Evolutionary conservation across 2,113 vertebrate species (phyloP), one percentile per base, ranked within the genome.

Genomic region (Poeciliopsis occidentalis): DNA sequence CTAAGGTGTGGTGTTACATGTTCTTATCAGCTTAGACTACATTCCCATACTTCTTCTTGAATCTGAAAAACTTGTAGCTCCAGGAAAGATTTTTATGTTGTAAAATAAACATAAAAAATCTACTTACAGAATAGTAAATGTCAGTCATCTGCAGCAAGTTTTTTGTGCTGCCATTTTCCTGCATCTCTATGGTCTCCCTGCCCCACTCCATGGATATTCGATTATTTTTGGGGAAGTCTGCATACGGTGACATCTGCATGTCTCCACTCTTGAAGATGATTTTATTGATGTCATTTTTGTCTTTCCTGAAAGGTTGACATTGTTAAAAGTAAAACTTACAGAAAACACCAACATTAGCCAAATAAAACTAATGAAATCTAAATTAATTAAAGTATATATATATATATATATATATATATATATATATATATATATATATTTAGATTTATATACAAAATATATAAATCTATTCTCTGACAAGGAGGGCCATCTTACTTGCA

Each of bases 161-260:
- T 92, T 99, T 99, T 83, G 98, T 99, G 93, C 98, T 99, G 85
- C 98, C 97, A 0, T 98, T 99, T 92, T 99, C 98, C 54, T 99
- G 98, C 97, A 99, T 98, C 88, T 99, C 98, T 1, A 99, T 98
- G 72, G 96, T 97, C 90, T 99, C 98, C 79, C 97, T 91, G 78
- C 97, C 96, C 98, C 98, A 99, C 88, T 99, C 97, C 81, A 95
- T 96, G 39, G 95, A 96, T 68, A 95, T 94, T 3, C 97, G 95
- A 81, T 95, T 97, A 54, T 93, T 96, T 92, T 99, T 98, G 4
- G 97, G 95, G 72, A 97, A 97, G 89, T 99, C 98, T 1, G 97
- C 93, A 8, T 98, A 99, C 0, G 98, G 97, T 57, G 97, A 98
- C 97, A 98, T 96, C 88, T 98, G 98, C 89, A 99, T 95, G 85